These are phyloP conservation scores for Meiosimyza decipiens DNA, from an alignment of 2,888 invertebrate species.

Conservation along the genomic window DNA sequence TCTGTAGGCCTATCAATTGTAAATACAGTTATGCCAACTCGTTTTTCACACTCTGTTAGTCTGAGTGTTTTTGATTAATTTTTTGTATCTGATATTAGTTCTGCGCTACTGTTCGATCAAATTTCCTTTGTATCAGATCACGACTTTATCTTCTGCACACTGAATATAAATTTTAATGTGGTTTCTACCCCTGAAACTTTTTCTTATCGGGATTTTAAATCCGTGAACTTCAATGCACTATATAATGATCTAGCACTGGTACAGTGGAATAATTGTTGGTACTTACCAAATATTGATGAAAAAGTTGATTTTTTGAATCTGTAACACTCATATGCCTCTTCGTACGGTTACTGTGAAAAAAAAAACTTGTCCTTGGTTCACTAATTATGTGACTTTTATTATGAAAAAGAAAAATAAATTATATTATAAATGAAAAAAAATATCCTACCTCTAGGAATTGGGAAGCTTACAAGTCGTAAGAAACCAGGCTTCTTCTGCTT, in stretches of 20 bases:
- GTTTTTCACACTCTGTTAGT: too few species aligned
- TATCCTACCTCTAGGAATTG: too few species aligned
- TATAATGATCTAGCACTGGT: slow-evolving; percentile 1
- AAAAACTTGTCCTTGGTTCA: slow-evolving; percentile 18
- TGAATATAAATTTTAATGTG: slow-evolving; percentile 17
- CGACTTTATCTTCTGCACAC: slow-evolving; percentile 32
- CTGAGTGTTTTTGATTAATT: background rate
- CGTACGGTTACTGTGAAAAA: background rate
- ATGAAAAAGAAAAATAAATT: background rate
- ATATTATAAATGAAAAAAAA: too few species aligned
- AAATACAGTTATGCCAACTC: too few species aligned
- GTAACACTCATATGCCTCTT: too few species aligned
- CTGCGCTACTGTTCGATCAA: slow-evolving; percentile 11
- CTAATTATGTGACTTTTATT: background rate
- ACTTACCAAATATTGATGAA: background rate
- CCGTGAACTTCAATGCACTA: slow-evolving; percentile 1
- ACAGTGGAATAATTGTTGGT: slow-evolving; percentile 29
- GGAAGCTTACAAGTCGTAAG: too few species aligned
- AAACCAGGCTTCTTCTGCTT: too few species aligned
- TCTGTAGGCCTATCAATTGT: too few species aligned
- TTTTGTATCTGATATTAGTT: background rate
- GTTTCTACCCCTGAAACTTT: background rate
- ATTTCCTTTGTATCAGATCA: slow-evolving; percentile 33
- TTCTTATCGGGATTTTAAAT: slow-evolving; percentile 20
- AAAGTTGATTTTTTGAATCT: too few species aligned